phyloP scores from a whole-genome alignment of 2,888 invertebrate species.

The Chaetoderma sp. region DNA sequence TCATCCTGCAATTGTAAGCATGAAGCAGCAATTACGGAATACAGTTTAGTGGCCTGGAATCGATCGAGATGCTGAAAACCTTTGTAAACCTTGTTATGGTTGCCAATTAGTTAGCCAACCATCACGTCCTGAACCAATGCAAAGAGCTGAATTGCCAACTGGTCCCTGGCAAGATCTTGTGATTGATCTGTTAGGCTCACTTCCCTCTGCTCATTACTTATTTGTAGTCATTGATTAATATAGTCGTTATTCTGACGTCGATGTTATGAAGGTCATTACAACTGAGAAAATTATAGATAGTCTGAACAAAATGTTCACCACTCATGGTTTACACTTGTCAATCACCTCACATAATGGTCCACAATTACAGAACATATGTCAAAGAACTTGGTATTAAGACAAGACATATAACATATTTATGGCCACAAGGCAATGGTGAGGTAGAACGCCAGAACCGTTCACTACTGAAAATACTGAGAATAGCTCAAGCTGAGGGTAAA shows the following conservation, averaged over 20 bases:
- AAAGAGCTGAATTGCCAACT: conserved; percentile 13
- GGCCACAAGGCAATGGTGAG: no score
- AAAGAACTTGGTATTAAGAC: no score
- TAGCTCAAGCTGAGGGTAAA: no score
- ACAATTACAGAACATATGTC: no score
- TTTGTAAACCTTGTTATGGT: conserved; percentile 22
- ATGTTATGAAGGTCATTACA: neutral
- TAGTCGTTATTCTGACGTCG: conserved; percentile 16
- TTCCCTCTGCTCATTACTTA: conserved; percentile 23
- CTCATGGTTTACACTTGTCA: conserved; percentile 29
- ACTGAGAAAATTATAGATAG: neutral
- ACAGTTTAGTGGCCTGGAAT: conserved; percentile 48
- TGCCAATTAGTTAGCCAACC: conserved; percentile 15
- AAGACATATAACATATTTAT: no score
- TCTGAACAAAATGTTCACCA: conserved; percentile 2
- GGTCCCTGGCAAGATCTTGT: conserved; percentile 26
- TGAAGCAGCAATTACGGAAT: conserved; percentile 28
- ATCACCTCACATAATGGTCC: conserved; percentile 36
- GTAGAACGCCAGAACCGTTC: no score
- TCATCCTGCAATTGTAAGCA: conserved; percentile 18
- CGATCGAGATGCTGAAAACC: conserved; percentile 23
- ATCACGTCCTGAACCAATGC: conserved; percentile 10
- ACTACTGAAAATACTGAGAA: no score
- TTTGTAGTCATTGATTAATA: conserved; percentile 25
- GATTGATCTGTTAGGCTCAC: conserved; percentile 24